Evolutionary conservation across 2,113 vertebrate species (phyloP).

Genomic region (Dinomys branickii): DNA sequence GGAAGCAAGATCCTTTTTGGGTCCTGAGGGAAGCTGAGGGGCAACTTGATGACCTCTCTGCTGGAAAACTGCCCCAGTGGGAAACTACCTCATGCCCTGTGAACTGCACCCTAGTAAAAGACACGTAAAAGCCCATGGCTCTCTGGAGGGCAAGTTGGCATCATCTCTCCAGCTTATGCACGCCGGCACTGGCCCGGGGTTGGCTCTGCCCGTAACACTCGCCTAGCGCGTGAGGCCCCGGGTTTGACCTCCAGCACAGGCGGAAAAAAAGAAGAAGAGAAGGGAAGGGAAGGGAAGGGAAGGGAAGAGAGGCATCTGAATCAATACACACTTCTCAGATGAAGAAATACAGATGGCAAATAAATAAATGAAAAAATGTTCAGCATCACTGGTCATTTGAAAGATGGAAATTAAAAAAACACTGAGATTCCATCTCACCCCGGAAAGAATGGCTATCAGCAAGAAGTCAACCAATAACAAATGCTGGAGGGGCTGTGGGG

Average conservation of each 20-base stretch:
- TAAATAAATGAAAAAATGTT: too few relatives aligned
- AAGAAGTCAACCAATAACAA: too few relatives aligned
- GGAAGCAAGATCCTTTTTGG: background rate
- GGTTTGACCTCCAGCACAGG: background rate
- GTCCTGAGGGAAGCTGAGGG: background rate
- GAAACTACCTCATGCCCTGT: background rate
- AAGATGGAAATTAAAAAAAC: too few relatives aligned
- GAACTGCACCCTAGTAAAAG: background rate
- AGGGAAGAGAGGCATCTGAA: too few relatives aligned
- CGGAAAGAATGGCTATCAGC: too few relatives aligned
- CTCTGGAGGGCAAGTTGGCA: background rate
- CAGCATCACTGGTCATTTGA: too few relatives aligned
- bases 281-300: background rate
- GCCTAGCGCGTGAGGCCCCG: background rate
- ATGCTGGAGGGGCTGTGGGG: too few relatives aligned
- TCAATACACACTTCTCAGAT: too few relatives aligned
- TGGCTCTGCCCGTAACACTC: background rate
- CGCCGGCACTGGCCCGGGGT: too few relatives aligned
- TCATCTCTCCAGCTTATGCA: background rate
- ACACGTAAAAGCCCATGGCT: background rate
- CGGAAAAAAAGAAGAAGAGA: background rate
- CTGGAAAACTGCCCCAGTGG: background rate
- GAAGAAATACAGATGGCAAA: too few relatives aligned
- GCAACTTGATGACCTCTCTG: background rate
- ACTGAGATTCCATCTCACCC: too few relatives aligned